Conservation (phyloP, 1,140 invertebrate genomes). For the Argopecten irradians region DNA sequence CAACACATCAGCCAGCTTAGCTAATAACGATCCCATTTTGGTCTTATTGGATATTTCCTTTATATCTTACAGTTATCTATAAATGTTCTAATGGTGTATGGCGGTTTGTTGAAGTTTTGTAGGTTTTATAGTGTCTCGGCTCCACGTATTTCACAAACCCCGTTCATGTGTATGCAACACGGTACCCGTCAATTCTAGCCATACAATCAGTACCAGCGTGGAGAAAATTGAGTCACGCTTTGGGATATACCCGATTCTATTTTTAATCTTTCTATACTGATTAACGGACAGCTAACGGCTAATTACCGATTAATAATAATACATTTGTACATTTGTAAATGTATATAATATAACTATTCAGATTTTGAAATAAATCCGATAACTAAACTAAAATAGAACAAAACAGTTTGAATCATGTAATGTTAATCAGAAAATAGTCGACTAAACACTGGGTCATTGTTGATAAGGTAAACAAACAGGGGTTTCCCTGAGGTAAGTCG, state of each 20-base stretch:
- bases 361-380: too few relatives aligned
- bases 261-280: not conserved
- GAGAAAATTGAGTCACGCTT: not conserved
- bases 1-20: conserved; percentile 60
- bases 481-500: not conserved
- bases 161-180: not conserved
- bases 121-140: not conserved
- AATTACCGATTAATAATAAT: too few relatives aligned
- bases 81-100: not conserved
- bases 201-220: not conserved
- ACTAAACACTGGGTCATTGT: not conserved
- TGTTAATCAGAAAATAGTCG: not conserved
- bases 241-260: not conserved
- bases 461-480: not conserved
- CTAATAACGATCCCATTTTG: conserved; percentile 71
- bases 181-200: not conserved
- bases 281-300: too few relatives aligned
- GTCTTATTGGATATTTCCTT: not conserved
- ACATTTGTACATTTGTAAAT: too few relatives aligned
- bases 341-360: too few relatives aligned
- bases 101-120: not conserved
- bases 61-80: not conserved
- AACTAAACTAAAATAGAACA: too few relatives aligned
- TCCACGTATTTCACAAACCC: not conserved
- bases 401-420: too few relatives aligned